Percentiles rank a stretch among this genome's conserved stretches.
phyloP scores from a whole-genome alignment of 2,888 invertebrate genomes.

The Lypha dubia region DNA sequence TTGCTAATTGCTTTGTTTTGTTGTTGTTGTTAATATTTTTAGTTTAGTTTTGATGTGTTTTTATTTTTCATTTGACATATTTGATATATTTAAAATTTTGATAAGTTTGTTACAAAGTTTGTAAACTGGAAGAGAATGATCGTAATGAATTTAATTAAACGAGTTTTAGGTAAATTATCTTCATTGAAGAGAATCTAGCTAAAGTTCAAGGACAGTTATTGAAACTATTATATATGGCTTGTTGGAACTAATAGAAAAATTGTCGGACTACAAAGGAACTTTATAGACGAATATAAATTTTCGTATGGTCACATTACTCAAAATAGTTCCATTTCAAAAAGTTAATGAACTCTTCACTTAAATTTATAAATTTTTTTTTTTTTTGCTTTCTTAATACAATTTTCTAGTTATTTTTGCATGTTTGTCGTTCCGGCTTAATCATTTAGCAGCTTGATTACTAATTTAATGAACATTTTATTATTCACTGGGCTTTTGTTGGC shows the following conservation, averaged over 20 bases:
- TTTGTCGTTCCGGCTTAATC: conserved; percentile 17
- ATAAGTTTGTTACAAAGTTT: neutral
- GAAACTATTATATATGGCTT: too few relatives aligned
- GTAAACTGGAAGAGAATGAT: too few relatives aligned
- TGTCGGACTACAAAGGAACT: too few relatives aligned
- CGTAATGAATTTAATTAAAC: too few relatives aligned
- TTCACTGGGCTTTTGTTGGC: neutral
- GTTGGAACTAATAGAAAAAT: too few relatives aligned
- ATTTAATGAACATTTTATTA: conserved; percentile 21
- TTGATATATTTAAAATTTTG: conserved; percentile 15
- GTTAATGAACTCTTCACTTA: too few relatives aligned
- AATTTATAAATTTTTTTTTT: neutral
- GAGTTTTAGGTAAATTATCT: too few relatives aligned
- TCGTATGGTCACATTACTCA: too few relatives aligned
- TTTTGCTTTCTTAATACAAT: neutral
- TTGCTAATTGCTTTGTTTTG: conserved; percentile 56
- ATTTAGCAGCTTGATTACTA: conserved; percentile 23
- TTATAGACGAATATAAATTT: too few relatives aligned
- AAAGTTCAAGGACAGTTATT: too few relatives aligned
- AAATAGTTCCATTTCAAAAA: too few relatives aligned
- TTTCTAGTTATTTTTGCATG: neutral
- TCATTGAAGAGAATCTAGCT: too few relatives aligned
- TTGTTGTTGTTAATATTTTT: conserved; percentile 21
- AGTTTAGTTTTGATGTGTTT: neutral
- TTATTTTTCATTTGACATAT: conserved; percentile 6